These are phyloP conservation scores for Morone saxatilis DNA, from an alignment of 2,113 vertebrate species.

Conservation along the genomic window DNA sequence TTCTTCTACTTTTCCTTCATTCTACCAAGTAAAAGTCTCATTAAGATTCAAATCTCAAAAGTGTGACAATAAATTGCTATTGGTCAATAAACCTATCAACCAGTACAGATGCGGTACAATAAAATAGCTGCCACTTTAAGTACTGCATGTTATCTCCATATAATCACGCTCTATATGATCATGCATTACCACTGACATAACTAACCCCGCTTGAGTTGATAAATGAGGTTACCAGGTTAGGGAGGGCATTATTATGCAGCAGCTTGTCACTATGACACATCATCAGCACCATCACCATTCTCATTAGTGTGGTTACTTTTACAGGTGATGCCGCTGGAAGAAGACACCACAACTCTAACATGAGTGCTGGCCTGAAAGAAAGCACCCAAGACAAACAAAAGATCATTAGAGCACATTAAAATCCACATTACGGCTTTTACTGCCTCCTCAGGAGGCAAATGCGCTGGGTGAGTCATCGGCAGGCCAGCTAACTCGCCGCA, in stretches of 20 bases:
- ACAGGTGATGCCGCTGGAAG: slow-evolving; percentile 69
- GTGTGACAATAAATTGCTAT: background rate
- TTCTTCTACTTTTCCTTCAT: background rate
- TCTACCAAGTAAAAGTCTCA: background rate
- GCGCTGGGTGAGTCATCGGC: slow-evolving; percentile 72
- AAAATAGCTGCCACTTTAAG: slow-evolving; percentile 6
- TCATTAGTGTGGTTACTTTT: slow-evolving; percentile 58
- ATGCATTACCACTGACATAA: slow-evolving; percentile 19
- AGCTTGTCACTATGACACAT: slow-evolving; percentile 44
- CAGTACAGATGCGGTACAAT: background rate
- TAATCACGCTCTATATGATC: slow-evolving; percentile 27
- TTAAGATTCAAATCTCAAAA: background rate
- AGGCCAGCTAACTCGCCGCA: slow-evolving; percentile 40
- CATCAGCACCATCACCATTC: slow-evolving; percentile 45
- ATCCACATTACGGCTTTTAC: slow-evolving; percentile 81
- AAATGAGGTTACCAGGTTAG: slow-evolving; percentile 72
- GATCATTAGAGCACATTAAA: slow-evolving; percentile 82
- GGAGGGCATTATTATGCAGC: slow-evolving; percentile 30
- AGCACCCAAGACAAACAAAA: slow-evolving; percentile 61
- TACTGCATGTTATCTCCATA: background rate
- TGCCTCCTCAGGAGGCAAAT: slow-evolving; percentile 71
- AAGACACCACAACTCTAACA: background rate
- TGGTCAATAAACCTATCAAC: background rate
- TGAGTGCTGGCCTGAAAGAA: background rate
- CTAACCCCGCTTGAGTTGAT: background rate